Percentiles rank a stretch among this genome's conserved stretches.
These are phyloP conservation scores for Eulemur rubriventer DNA, from an alignment of 2,797 vertebrate genomes.

Conservation along the genomic window DNA sequence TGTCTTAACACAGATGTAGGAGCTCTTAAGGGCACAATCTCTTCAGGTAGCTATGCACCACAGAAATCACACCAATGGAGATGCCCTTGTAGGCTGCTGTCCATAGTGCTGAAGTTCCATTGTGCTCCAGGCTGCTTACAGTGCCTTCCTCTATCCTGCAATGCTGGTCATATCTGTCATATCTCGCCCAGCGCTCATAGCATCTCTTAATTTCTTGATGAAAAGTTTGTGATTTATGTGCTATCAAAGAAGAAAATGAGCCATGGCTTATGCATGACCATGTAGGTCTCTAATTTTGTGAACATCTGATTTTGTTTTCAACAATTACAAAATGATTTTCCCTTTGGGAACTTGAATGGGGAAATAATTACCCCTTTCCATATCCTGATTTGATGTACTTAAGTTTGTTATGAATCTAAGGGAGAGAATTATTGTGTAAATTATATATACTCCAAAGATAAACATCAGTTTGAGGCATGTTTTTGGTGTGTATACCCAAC, in stretches of 20 bases:
- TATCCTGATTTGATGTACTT: background rate
- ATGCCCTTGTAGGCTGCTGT: accelerated
- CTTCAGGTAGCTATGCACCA: too few species aligned
- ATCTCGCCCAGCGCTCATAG: background rate
- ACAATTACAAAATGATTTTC: background rate
- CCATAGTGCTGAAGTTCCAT: background rate
- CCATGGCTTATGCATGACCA: background rate
- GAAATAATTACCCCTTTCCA: background rate
- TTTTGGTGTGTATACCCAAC: background rate
- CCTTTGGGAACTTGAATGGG: background rate
- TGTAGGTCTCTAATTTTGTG: background rate
- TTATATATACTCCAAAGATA: background rate
- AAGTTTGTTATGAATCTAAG: background rate
- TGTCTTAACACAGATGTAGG: background rate
- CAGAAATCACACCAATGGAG: background rate
- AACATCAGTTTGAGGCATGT: background rate
- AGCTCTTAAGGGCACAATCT: background rate
- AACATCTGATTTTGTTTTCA: background rate
- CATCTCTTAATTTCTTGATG: background rate
- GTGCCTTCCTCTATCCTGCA: background rate
- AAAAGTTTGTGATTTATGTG: background rate
- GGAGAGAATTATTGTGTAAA: background rate
- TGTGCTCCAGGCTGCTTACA: accelerated
- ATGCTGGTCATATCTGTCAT: background rate
- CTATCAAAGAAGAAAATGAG: background rate